Percentiles rank a stretch among this genome's conserved stretches.
Evolutionary conservation across 53 echinoderm and acorn worm species (phyloP).

Genomic region (Temnopleurus reevesii): DNA sequence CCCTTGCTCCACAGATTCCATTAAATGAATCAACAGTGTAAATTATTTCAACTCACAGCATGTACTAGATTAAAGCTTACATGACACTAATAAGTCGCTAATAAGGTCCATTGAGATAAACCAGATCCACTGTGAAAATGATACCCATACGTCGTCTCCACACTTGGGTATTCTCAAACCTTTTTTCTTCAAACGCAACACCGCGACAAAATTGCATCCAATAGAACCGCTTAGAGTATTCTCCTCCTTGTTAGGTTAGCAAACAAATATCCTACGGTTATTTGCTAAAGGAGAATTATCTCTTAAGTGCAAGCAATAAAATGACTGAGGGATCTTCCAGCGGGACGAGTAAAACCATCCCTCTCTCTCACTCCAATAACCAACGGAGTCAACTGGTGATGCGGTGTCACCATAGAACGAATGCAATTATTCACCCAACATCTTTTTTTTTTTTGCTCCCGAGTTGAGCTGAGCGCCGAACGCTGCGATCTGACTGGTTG

Average conservation of each 20-base stretch:
- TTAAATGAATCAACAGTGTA: conserved; percentile 51
- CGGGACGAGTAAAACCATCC: background rate
- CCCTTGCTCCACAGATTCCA: conserved; percentile 33
- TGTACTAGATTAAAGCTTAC: background rate
- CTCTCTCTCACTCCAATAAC: conserved; percentile 16
- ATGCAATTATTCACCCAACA: conserved; percentile 32
- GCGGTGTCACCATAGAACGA: background rate
- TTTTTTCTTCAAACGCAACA: background rate
- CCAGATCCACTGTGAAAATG: background rate
- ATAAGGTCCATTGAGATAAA: background rate
- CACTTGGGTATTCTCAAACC: background rate
- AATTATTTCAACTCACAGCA: conserved; percentile 40
- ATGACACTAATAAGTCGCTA: conserved; percentile 19
- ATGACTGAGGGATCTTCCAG: background rate
- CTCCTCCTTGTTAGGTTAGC: background rate
- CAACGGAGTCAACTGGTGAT: conserved; percentile 27
- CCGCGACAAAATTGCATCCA: background rate
- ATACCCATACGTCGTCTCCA: background rate
- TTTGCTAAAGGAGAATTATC: conserved; percentile 2
- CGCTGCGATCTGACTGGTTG: conserved; percentile 23
- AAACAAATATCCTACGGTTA: conserved; percentile 2
- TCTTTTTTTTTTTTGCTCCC: background rate
- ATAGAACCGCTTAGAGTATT: background rate
- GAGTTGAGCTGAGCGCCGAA: background rate
- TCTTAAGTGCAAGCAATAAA: conserved; percentile 12